Base-by-base conservation (phyloP, 2,888 invertebrate species). In the Drosophila imparisetae region DNA sequence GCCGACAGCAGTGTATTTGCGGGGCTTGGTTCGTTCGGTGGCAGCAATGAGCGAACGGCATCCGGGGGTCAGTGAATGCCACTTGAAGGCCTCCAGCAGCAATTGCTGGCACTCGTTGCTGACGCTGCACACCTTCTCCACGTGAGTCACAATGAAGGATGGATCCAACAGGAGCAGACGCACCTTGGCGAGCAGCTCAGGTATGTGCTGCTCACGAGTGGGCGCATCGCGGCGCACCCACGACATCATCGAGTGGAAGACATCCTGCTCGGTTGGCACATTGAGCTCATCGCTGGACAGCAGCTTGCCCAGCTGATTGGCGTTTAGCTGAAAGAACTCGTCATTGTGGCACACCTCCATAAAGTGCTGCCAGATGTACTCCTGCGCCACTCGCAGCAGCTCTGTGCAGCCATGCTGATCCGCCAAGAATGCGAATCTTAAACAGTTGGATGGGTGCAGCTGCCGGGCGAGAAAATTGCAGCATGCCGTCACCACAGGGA, bases 31-130 rank as follows among this genome's bases (percentile, higher is more conserved):
- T 75, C 98, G 94, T 73, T 96, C 95, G 24, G 96, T 96, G 86
- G 96, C 95, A 83, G 18, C 4, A 18, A 97, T 94, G 75, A 96
- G 94, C 11, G 96, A 94, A 52, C 98, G 94, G 58, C 98, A 94
- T 91, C 98, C 98, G 0, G 98, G 98, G 38, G 38, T 0, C 75
- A 98, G 92, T 36, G 98, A 93, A 92, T 98, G 98, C 95, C 98
- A 98, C 90, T 98, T 98, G 77, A 98, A 95, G 18, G 98, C 98
- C 93, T 98, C 98, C 96, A 98, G 97, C 61, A 98, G 96, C 61
- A 98, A 93, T 70, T 96, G 96, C 90, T 98, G 97, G 89, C 98
- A 98, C 63, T 95, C 95, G 49, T 95, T 94, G 91, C 94, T 38
- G 38, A 8, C 96, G 91, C 94, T 94, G 84, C 95, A 95, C 0